Base-by-base conservation (phyloP, 2,888 invertebrate genomes). In the Meliscaeva auricollis region DNA sequence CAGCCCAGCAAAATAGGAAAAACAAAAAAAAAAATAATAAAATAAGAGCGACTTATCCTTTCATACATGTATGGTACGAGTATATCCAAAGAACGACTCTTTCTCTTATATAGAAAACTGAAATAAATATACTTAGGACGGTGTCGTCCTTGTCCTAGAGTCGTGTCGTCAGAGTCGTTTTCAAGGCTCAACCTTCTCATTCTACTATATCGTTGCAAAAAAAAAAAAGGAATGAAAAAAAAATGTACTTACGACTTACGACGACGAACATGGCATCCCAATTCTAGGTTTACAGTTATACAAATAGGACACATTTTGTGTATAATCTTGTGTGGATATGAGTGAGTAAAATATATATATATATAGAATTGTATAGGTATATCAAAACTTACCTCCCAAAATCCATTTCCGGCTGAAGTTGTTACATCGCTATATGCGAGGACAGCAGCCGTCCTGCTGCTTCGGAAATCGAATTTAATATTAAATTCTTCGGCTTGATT, bases 401-500 rank as follows among this genome's bases (percentile, higher is more conserved):
- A 97, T 87, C 97, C 96, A 91, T 94, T 94, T 87, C 95, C 96
- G 87, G 94, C 94, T 54, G 95, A 94, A 69, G 95, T 95, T 88
- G 94, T 94, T 58, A 96, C 95, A 91, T 96, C 96, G 89, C 97
- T 96, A 80, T 97, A 97, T 70, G 97, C 97, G 88, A 98, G 93
- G 56, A 97, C 96, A 35, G 97, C 97, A 92, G 96, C 94, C 87
- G 95, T 95, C 89, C 96, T 95, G 89, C 95, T 96, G 77, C 96
- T 96, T 92, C 96, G 97, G 92, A 97, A 98, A 92, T 97, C 96
- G 92, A 98, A 96, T 91, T 95, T 95, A 88, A 98, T 93, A 91
- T 95, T 95, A 87, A 98, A 93, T 89, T 94, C 95, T 88, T 96
- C 94, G 44, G 94, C 95, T 89, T 94, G 95, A 91, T 95, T 95